Evolutionary conservation across 2,797 vertebrate genomes (phyloP).

Genomic region (Heteromormyrus szaboi): DNA sequence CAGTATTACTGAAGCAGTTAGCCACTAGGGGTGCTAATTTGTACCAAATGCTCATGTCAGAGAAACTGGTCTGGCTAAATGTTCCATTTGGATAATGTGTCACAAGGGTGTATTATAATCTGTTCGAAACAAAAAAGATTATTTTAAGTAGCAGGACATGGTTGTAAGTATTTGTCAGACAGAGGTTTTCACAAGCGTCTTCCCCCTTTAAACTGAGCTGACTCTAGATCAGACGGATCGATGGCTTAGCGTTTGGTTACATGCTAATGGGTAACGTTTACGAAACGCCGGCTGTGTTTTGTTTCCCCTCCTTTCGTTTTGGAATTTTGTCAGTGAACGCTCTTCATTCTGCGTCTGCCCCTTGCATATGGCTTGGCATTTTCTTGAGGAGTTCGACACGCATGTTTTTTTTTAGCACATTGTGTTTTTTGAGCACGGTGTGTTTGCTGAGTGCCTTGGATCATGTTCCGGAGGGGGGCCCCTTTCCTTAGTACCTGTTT

Average conservation of each 20-base stretch:
- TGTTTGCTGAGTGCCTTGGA: not conserved
- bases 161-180: not conserved
- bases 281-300: not conserved
- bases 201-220: not conserved
- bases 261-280: not conserved
- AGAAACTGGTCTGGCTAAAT: not conserved
- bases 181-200: not conserved
- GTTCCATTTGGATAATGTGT: conserved; percentile 3
- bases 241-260: not conserved
- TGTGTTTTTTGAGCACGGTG: not conserved
- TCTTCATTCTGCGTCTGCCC: too few relatives aligned
- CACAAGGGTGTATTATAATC: conserved; percentile 24
- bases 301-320: not conserved
- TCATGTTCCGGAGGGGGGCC: not conserved
- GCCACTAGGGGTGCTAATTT: conserved; percentile 31
- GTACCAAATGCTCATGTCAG: not conserved
- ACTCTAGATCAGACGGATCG: not conserved
- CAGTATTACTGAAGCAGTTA: conserved; percentile 22
- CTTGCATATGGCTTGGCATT: not conserved
- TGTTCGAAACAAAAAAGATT: conserved; percentile 31
- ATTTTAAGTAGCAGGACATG: not conserved
- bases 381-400: not conserved
- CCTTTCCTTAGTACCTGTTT: not conserved
- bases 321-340: not conserved
- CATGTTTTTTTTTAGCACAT: not conserved